These are phyloP conservation scores for Chrysocyon brachyurus DNA, from an alignment of 2,797 vertebrate species.

Conservation along the genomic window DNA sequence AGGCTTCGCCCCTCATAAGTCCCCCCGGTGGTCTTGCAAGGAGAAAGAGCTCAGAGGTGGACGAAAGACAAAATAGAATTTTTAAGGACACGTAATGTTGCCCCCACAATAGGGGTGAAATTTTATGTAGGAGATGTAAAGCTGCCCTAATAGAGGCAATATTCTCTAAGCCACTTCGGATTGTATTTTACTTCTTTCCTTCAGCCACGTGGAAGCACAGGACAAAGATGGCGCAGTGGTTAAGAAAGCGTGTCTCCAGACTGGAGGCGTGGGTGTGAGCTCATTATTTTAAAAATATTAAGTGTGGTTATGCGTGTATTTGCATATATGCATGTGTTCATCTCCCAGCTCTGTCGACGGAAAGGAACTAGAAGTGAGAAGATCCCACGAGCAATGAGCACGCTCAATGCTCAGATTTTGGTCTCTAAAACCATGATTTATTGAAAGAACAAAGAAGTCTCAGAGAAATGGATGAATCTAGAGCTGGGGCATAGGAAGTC, in stretches of 20 bases:
- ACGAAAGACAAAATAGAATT: background rate
- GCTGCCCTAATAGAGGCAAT: background rate
- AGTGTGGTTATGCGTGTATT: too few species aligned
- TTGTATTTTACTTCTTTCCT: background rate
- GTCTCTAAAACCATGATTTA: background rate
- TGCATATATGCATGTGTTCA: too few species aligned
- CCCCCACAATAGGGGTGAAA: background rate
- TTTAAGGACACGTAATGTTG: background rate
- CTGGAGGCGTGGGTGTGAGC: background rate
- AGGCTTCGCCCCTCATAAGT: background rate
- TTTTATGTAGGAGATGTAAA: background rate
- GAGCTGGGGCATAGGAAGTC: background rate
- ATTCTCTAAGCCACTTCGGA: background rate
- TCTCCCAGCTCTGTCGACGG: background rate
- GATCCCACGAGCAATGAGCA: background rate
- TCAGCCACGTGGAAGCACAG: background rate
- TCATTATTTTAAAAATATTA: conserved; percentile 6
- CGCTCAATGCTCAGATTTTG: background rate
- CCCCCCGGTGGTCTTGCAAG: background rate
- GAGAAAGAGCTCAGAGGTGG: background rate
- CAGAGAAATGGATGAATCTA: background rate
- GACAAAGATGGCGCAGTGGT: background rate
- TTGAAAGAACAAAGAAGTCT: background rate
- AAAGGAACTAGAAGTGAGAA: background rate
- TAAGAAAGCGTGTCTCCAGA: background rate